Conservation (phyloP, 1,140 invertebrate genomes). For the Trichoplusia ni region DNA sequence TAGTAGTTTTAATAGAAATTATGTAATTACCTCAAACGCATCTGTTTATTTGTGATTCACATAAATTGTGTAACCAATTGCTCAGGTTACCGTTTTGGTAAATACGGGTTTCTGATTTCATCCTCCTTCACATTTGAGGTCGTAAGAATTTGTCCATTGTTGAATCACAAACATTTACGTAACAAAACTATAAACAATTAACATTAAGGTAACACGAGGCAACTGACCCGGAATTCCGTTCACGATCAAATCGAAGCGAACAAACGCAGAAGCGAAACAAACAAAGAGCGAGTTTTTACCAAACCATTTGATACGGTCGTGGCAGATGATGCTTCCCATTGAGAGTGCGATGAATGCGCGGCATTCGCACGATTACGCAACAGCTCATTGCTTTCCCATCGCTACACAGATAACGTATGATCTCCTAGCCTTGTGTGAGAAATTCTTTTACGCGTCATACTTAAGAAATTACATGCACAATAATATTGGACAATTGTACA, state of each 20-base stretch:
- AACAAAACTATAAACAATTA: too few relatives aligned
- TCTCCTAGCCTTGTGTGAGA: not conserved
- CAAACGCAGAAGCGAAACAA: not conserved
- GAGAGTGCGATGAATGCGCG: conserved; percentile 2
- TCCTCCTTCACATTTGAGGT: too few relatives aligned
- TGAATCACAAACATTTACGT: too few relatives aligned
- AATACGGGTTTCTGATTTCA: too few relatives aligned
- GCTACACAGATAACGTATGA: conserved; percentile 17
- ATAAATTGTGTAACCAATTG: too few relatives aligned
- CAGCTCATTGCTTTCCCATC: conserved; percentile 29
- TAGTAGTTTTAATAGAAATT: too few relatives aligned
- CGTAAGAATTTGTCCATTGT: too few relatives aligned
- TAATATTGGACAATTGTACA: not conserved
- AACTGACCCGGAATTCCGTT: not conserved
- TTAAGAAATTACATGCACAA: conserved; percentile 1
- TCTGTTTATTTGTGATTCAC: too few relatives aligned
- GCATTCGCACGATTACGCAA: conserved; percentile 23
- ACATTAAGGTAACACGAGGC: too few relatives aligned
- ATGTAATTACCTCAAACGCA: too few relatives aligned
- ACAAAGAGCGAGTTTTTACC: conserved; percentile 5
- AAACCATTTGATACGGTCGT: conserved; percentile 4
- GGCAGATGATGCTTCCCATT: conserved; percentile 12
- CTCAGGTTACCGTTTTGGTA: too few relatives aligned
- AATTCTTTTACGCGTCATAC: not conserved
- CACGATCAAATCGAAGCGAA: not conserved